These are phyloP conservation scores for Chionomys nivalis DNA, from an alignment of 2,113 vertebrate species.

Conservation along the genomic window DNA sequence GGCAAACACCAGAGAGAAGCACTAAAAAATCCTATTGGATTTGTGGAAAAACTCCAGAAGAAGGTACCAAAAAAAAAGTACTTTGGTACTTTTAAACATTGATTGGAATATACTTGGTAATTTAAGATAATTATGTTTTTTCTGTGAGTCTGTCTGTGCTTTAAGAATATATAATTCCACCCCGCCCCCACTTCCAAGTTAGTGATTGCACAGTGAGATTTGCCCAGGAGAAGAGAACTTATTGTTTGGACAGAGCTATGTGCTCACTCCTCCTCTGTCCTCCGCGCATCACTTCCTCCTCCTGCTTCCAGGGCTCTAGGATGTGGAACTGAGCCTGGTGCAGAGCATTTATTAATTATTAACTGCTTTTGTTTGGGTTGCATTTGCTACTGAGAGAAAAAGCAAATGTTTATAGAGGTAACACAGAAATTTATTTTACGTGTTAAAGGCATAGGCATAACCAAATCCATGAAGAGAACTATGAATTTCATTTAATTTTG, in stretches of 20 bases:
- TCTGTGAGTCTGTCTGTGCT: neutral
- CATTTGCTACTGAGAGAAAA: slow-evolving; percentile 25
- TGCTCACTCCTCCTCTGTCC: neutral
- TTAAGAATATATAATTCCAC: neutral
- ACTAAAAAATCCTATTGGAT: slow-evolving; percentile 93
- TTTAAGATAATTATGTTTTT: slow-evolving; percentile 41
- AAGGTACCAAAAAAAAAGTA: slow-evolving; percentile 86
- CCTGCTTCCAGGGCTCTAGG: slow-evolving; percentile 44
- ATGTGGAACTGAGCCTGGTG: neutral
- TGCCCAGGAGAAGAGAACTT: neutral
- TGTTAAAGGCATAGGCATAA: slow-evolving; percentile 46
- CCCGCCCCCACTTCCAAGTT: neutral
- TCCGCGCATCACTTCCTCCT: neutral
- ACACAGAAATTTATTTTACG: slow-evolving; percentile 8
- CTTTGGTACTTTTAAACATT: slow-evolving; percentile 73
- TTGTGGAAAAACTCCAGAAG: slow-evolving; percentile 99
- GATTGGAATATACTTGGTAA: slow-evolving; percentile 42
- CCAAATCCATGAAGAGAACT: neutral
- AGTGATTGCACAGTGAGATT: neutral
- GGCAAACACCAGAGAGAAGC: slow-evolving; percentile 95
- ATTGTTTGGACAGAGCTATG: neutral
- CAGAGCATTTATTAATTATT: slow-evolving; percentile 9
- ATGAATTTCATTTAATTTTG: slow-evolving; percentile 48
- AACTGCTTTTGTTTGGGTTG: neutral
- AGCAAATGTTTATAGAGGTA: slow-evolving; percentile 8